phyloP scores from a whole-genome alignment of 2,113 vertebrate species.

The Clupea harengus region DNA sequence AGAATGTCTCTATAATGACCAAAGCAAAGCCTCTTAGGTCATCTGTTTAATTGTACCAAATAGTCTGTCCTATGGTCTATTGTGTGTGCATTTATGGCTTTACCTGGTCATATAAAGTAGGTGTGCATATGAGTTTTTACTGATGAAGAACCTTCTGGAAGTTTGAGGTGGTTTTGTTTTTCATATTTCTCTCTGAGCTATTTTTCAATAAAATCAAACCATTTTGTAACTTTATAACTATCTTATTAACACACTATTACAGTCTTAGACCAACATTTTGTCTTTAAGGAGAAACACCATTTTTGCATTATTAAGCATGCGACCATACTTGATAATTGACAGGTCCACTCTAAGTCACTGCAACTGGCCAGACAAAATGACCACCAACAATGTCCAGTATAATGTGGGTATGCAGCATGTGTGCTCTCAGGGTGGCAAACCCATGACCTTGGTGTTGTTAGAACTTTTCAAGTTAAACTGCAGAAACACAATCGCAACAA shows the following conservation, averaged over 20 bases:
- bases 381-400: too few species aligned
- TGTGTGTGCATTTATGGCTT: not conserved
- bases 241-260: not conserved
- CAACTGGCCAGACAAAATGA: too few species aligned
- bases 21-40: not conserved
- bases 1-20: not conserved
- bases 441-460: too few species aligned
- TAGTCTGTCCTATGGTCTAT: not conserved
- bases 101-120: not conserved
- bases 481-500: too few species aligned
- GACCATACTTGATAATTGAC: not conserved
- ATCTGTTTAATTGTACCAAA: not conserved
- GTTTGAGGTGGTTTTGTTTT: not conserved
- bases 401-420: too few species aligned
- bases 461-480: too few species aligned
- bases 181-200: not conserved
- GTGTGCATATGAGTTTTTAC: not conserved
- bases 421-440: too few species aligned
- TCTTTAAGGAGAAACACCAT: too few species aligned
- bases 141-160: not conserved
- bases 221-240: not conserved
- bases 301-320: too few species aligned
- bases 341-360: not conserved
- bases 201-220: not conserved
- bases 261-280: not conserved